Percentiles rank a stretch among this genome's conserved stretches.
Conservation (phyloP, 2,797 vertebrate genomes). For the Taeniopygia guttata region DNA sequence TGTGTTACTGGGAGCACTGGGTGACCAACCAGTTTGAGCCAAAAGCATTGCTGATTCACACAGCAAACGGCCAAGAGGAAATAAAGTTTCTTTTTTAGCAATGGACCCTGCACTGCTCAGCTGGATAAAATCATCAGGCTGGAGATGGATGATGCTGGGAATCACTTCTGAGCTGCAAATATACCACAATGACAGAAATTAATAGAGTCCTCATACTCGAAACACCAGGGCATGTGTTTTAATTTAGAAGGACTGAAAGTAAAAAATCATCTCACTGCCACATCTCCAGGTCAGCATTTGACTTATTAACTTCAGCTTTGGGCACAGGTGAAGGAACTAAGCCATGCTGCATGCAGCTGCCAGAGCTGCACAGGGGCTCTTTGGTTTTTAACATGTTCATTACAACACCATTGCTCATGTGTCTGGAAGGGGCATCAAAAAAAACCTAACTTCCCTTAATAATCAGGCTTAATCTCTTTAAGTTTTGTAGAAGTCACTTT, state of each 20-base stretch:
- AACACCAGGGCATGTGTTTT: conserved; percentile 1
- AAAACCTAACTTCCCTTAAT: conserved; percentile 4
- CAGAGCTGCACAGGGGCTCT: not conserved
- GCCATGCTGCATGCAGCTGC: not conserved
- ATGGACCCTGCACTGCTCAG: not conserved
- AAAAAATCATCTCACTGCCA: not conserved
- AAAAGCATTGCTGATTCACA: not conserved
- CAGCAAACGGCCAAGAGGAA: not conserved
- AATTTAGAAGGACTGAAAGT: conserved; percentile 35
- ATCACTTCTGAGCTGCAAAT: conserved; percentile 7
- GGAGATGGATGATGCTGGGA: conserved; percentile 21
- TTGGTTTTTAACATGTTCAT: not conserved
- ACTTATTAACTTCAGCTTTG: conserved; percentile 14
- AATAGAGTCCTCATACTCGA: not conserved
- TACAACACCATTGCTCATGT: not conserved
- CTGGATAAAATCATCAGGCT: conserved; percentile 7
- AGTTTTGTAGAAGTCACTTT: conserved; percentile 39
- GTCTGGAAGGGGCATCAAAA: not conserved
- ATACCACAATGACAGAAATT: not conserved
- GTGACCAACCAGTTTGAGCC: not conserved
- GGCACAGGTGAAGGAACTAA: not conserved
- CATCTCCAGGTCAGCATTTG: conserved; percentile 3
- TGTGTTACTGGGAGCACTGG: not conserved
- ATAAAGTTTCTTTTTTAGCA: not conserved
- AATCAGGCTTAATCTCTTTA: conserved; percentile 39